These are phyloP conservation scores for Cyrtorhinus lividipennis DNA, from an alignment of 1,140 invertebrate genomes.

Conservation along the genomic window DNA sequence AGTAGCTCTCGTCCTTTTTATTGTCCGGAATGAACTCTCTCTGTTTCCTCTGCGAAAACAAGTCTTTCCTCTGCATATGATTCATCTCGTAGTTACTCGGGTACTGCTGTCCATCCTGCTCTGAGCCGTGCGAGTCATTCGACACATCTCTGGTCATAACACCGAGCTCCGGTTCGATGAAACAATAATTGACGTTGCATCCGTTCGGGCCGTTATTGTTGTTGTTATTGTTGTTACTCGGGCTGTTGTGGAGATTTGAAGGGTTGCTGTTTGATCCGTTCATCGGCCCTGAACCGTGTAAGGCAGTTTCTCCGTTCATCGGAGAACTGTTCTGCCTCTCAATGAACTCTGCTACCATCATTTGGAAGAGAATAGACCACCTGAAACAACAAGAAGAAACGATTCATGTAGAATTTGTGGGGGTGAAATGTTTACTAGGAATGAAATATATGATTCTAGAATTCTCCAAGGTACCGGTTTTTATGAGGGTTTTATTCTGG, in stretches of 20 bases:
- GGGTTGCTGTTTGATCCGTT: conserved; percentile 17
- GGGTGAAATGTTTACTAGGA: not conserved
- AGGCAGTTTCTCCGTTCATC: conserved; percentile 46
- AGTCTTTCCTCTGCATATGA: conserved; percentile 46
- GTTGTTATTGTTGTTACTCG: conserved; percentile 8
- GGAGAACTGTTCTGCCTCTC: conserved; percentile 51
- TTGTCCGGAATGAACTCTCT: conserved; percentile 92
- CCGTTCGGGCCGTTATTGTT: conserved; percentile 12
- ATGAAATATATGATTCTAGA: not conserved
- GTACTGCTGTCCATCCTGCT: conserved; percentile 27
- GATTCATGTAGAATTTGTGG: not conserved
- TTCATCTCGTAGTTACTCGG: conserved; percentile 36
- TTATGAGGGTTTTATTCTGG: not conserved
- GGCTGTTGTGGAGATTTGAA: not conserved
- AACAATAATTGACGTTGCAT: conserved; percentile 27
- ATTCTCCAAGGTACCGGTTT: not conserved
- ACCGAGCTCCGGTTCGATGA: conserved; percentile 19
- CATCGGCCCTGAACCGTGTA: conserved; percentile 23
- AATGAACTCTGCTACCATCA: conserved; percentile 73
- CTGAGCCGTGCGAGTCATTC: conserved; percentile 27
- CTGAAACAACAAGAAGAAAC: not conserved
- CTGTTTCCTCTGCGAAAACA: conserved; percentile 79
- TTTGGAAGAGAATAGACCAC: conserved; percentile 26
- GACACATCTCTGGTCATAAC: conserved; percentile 24
- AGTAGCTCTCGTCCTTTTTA: conserved; percentile 94